Conservation (phyloP, 2,888 invertebrate genomes). For the Bembecia ichneumoniformis region DNA sequence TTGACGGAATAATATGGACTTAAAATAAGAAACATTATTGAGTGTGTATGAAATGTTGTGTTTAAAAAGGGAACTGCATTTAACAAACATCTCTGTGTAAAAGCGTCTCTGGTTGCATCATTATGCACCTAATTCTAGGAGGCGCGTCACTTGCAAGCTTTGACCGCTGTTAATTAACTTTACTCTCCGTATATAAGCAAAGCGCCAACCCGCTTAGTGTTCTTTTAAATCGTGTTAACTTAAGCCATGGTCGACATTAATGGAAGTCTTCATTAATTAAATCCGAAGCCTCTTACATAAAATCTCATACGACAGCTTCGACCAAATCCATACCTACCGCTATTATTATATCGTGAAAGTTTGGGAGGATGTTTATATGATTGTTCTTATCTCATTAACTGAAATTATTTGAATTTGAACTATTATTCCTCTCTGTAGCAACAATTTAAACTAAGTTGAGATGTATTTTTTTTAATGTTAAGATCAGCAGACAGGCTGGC, state of each 20-base stretch:
- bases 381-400: no score
- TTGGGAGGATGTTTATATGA: no score
- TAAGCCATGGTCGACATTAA: conserved; percentile 20
- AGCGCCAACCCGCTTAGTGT: conserved; percentile 19
- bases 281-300: conserved; percentile 7
- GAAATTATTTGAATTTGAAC: no score
- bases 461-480: no score
- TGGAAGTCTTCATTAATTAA: conserved; percentile 29
- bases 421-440: no score
- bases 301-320: no score
- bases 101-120: not conserved
- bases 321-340: no score
- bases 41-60: not conserved
- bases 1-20: no score
- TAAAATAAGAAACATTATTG: no score
- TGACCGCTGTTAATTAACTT: conserved; percentile 29
- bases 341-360: no score
- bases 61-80: not conserved
- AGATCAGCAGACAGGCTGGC: no score
- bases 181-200: conserved; percentile 24
- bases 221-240: conserved; percentile 33
- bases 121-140: not conserved
- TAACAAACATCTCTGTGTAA: not conserved
- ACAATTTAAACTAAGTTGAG: no score
- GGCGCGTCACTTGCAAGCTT: not conserved